Conservation (phyloP, 2,888 invertebrate genomes). For the Ephialtes manifestator region DNA sequence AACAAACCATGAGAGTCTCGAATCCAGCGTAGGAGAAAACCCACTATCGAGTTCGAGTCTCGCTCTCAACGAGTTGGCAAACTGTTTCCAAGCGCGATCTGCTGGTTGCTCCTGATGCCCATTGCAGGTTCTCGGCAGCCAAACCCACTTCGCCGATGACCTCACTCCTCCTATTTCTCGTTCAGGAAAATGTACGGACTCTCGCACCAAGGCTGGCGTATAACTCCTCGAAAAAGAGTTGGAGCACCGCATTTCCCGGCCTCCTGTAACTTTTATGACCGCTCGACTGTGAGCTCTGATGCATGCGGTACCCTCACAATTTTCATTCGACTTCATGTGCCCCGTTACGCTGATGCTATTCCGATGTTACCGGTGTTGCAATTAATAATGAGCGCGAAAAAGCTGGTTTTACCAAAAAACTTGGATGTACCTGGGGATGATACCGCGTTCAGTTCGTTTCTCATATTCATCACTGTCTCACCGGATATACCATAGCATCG, state of each 20-base stretch:
- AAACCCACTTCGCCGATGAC: slow-evolving; percentile 70
- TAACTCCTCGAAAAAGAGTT: slow-evolving; percentile 76
- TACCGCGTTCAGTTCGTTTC: background rate
- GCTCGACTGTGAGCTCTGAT: slow-evolving; percentile 62
- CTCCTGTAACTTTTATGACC: slow-evolving; percentile 82
- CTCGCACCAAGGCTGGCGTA: slow-evolving; percentile 42
- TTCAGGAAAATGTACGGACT: slow-evolving; percentile 58
- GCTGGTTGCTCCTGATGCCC: slow-evolving; percentile 61
- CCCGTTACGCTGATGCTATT: slow-evolving; percentile 14
- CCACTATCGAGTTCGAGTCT: slow-evolving; percentile 78
- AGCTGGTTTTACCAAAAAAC: slow-evolving; percentile 28
- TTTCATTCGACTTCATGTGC: slow-evolving; percentile 45
- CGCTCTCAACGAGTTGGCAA: slow-evolving; percentile 84
- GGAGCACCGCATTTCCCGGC: slow-evolving; percentile 75
- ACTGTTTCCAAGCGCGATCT: slow-evolving; percentile 76
- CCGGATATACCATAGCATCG: background rate
- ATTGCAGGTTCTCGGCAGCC: slow-evolving; percentile 72
- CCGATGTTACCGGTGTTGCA: background rate
- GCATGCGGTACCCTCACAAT: slow-evolving; percentile 31
- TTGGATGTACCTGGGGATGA: slow-evolving; percentile 1
- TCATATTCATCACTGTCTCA: slow-evolving; percentile 7
- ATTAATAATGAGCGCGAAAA: slow-evolving; percentile 48
- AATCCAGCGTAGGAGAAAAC: slow-evolving; percentile 54
- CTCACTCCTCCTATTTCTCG: slow-evolving; percentile 55
- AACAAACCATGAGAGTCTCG: slow-evolving; percentile 55